phyloP scores from a whole-genome alignment of 2,797 vertebrate species.

The Mormyrops attenuatus region DNA sequence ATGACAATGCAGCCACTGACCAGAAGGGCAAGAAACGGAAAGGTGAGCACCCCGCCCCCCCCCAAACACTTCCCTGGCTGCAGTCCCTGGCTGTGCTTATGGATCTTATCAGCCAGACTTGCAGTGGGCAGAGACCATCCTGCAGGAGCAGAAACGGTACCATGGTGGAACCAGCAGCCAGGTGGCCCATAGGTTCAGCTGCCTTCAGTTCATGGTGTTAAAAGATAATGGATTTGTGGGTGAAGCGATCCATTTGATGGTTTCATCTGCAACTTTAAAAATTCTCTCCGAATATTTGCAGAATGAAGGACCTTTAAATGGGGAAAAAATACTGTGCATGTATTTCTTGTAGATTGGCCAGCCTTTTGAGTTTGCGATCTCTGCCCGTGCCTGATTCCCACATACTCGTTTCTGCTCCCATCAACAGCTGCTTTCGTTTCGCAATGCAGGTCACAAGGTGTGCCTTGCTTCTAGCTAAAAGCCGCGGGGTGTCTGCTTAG shows the following conservation, averaged over 20 bases:
- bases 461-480: not conserved
- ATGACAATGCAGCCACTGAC: conserved; percentile 69
- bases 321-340: not conserved
- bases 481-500: not conserved
- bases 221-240: not conserved
- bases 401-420: not conserved
- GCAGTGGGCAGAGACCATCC: not conserved
- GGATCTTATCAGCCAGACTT: not conserved
- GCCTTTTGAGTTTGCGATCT: not conserved
- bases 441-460: not conserved
- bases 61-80: not conserved
- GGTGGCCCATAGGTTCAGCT: not conserved
- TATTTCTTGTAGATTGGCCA: not conserved
- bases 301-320: not conserved
- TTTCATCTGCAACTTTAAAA: not conserved
- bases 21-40: conserved; percentile 90
- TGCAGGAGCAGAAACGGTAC: not conserved
- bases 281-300: not conserved
- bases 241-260: not conserved
- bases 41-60: conserved; percentile 59
- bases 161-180: not conserved
- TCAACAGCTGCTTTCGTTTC: not conserved
- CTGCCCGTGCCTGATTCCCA: not conserved
- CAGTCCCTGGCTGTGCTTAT: not conserved
- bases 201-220: not conserved